phyloP scores from a whole-genome alignment of 2,797 vertebrate species.

The Selene dorsalis region DNA sequence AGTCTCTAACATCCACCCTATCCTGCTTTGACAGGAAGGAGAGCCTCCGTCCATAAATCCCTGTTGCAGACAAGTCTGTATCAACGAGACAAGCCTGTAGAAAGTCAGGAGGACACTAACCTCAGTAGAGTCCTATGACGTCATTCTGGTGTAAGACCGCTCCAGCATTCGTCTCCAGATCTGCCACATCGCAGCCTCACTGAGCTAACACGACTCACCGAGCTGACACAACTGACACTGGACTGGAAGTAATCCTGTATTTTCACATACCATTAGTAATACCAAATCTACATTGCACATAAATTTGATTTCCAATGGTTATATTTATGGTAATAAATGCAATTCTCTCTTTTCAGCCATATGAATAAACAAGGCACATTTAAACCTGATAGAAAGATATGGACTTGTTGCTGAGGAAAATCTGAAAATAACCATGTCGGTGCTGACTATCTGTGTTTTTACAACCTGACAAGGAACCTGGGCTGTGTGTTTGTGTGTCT shows the following conservation, averaged over 20 bases:
- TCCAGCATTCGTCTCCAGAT: neutral
- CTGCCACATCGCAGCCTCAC: neutral
- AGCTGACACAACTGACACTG: neutral
- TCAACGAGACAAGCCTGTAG: neutral
- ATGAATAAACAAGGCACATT: constrained; percentile 17
- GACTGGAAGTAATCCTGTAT: neutral
- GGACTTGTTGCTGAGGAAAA: neutral
- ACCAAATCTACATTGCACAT: neutral
- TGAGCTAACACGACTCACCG: neutral
- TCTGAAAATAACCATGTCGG: constrained; percentile 2
- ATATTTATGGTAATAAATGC: neutral
- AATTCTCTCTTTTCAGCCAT: neutral
- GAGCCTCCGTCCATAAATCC: neutral
- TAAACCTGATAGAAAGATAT: neutral
- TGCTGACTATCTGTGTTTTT: constrained; percentile 13
- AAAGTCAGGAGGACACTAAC: neutral
- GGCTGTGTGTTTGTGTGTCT: neutral
- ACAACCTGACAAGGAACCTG: neutral
- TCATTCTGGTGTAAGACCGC: no score
- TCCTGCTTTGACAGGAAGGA: constrained; percentile 9
- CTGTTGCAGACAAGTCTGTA: neutral
- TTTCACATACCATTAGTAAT: neutral
- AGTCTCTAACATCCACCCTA: neutral
- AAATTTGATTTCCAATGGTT: neutral
- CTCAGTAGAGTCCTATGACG: neutral